These are phyloP conservation scores for Liolophura sinensis DNA, from an alignment of 1,140 invertebrate species.

Conservation along the genomic window DNA sequence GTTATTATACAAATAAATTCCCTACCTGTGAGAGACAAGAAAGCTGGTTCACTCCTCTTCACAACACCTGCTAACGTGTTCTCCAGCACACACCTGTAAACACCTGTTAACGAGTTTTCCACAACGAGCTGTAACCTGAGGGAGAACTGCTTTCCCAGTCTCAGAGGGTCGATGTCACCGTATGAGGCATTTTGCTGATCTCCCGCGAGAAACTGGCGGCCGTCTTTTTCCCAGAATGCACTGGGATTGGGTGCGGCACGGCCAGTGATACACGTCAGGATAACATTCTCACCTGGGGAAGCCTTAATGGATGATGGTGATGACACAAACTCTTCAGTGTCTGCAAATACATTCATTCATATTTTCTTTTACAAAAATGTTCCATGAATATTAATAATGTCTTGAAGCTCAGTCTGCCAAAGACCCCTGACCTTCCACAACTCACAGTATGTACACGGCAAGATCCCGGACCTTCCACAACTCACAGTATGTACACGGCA, in stretches of 20 bases:
- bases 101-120: conserved; percentile 9
- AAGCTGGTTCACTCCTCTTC: conserved; percentile 16
- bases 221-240: conserved; percentile 34
- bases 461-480: too few species aligned
- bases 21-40: conserved; percentile 16
- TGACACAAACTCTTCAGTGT: conserved; percentile 29
- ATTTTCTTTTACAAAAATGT: neutral
- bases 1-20: too few species aligned
- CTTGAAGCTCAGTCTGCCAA: too few species aligned
- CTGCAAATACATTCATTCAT: conserved; percentile 16
- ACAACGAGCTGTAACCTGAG: conserved; percentile 26
- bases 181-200: conserved; percentile 24
- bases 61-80: conserved; percentile 20
- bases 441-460: too few species aligned
- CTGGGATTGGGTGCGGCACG: conserved; percentile 28
- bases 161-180: conserved; percentile 20
- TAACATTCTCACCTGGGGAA: conserved; percentile 14
- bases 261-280: conserved; percentile 37
- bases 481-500: too few species aligned
- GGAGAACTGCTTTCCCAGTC: conserved; percentile 25
- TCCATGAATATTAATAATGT: too few species aligned
- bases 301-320: conserved; percentile 20
- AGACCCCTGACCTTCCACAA: too few species aligned
- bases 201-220: conserved; percentile 18
- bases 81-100: conserved; percentile 25